Conservation (phyloP, 2,113 vertebrate genomes). For the Saccopteryx leptura region DNA sequence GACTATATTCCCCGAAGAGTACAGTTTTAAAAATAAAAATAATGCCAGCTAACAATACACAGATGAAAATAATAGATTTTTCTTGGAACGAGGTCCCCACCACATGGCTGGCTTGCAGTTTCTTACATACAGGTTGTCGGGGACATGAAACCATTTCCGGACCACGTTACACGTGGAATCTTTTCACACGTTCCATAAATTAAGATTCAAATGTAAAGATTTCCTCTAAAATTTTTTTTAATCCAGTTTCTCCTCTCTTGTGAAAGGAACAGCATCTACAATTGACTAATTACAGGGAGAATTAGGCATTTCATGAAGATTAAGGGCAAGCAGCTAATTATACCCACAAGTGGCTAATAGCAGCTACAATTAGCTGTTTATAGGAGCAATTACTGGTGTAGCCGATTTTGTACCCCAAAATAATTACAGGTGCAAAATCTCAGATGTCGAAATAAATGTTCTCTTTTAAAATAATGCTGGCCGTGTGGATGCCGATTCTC, state of each 20-base stretch:
- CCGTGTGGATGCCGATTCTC: not conserved
- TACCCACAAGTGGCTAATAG: constrained; percentile 82
- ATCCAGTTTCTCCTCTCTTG: constrained; percentile 57
- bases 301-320: constrained; percentile 79
- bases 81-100: not conserved
- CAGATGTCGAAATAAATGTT: constrained; percentile 49
- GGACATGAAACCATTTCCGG: not conserved
- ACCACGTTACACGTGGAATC: not conserved
- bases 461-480: constrained; percentile 55
- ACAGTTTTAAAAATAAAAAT: not conserved
- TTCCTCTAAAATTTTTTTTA: constrained; percentile 9
- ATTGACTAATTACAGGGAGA: constrained; percentile 81
- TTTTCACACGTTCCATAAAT: constrained; percentile 67
- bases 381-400: constrained; percentile 81
- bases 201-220: constrained; percentile 64
- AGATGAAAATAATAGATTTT: not conserved
- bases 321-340: constrained; percentile 81
- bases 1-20: not conserved
- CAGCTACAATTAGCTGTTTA: constrained; percentile 83
- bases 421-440: constrained; percentile 83
- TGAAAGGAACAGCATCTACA: constrained; percentile 73
- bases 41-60: constrained; percentile 55
- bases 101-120: not conserved
- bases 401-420: constrained; percentile 84
- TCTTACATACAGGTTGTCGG: not conserved